Base-by-base conservation (phyloP, 2,888 invertebrate species). In the Chydorus sphaericus region DNA sequence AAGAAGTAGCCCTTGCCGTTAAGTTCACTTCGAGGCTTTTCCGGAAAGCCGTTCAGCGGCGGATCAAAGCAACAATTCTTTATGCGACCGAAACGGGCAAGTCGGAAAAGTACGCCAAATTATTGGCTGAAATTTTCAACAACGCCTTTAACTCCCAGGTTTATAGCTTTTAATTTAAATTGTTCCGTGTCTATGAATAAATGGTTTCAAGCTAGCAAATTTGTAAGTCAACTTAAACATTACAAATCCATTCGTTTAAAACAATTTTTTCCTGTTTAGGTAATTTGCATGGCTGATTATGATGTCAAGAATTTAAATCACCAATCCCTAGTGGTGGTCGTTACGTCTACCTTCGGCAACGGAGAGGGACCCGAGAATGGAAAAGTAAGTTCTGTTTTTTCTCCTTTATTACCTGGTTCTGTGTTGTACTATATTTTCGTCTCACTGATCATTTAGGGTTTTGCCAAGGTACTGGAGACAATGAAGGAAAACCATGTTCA, bases 311-410 rank as follows among this genome's bases (percentile, higher is more conserved):
- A 87, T 61, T 86, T 96, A 66, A 92, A 92, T 69, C 92, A 94
- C 66, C 94, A 94, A 71, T 89, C 92, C 4, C 73, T 96, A 37
- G 73, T 94, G 18, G 71, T 96, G 61, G 86, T 94, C n/a, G 85
- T 94, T 26, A 90, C 92, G 14, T 94, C 93, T 10, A 96, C 96
- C 1, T 94, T 94, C 67, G 94, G 94, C 16, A 94, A 94, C 67
- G 94, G 94, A 1, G 94, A 94, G 75, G 91, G 94, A 20, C 94
- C 94, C 1, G 94, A 94, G 73, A 94, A 93, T 71, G 94, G 94
- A 59, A 89, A 91, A 73, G 89, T 89, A 72, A n/a, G 33, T 39
- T n/a, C n/a, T n/a, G n/a, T n/a, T n/a, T n/a, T n/a, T n/a, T n/a
- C n/a, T n/a, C n/a, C n/a, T n/a, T n/a, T n/a, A n/a, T n/a, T n/a